phyloP scores from a whole-genome alignment of 2,797 vertebrate species.

The Molossus molossus region DNA sequence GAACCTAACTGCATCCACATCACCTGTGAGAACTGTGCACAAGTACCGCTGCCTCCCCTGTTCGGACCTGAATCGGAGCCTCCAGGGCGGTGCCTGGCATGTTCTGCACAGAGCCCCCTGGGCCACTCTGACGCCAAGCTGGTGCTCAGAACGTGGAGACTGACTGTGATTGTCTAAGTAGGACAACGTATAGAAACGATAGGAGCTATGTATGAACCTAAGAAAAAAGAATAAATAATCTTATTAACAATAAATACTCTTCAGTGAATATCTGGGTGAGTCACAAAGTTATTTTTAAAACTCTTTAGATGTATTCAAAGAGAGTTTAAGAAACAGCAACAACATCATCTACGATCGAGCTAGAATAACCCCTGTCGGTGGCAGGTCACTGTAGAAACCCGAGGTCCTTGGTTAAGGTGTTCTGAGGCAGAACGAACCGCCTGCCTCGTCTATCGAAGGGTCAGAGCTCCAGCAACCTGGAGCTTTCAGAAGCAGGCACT shows the following conservation, averaged over 20 bases:
- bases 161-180: neutral
- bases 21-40: neutral
- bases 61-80: neutral
- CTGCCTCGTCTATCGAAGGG: neutral
- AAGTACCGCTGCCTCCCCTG: neutral
- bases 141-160: neutral
- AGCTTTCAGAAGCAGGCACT: neutral
- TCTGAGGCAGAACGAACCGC: neutral
- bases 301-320: neutral
- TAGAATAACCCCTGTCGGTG: neutral
- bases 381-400: neutral
- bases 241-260: neutral
- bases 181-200: neutral
- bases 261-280: constrained; percentile 2
- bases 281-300: neutral
- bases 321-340: neutral
- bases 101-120: neutral
- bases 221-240: neutral
- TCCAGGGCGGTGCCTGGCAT: fast-evolving
- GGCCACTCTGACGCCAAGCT: neutral
- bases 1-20: neutral
- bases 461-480: neutral
- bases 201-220: neutral
- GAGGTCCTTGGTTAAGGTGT: neutral
- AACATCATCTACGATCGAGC: neutral